Base-by-base conservation (phyloP, 2,113 vertebrate genomes). In the Spea bombifrons region DNA sequence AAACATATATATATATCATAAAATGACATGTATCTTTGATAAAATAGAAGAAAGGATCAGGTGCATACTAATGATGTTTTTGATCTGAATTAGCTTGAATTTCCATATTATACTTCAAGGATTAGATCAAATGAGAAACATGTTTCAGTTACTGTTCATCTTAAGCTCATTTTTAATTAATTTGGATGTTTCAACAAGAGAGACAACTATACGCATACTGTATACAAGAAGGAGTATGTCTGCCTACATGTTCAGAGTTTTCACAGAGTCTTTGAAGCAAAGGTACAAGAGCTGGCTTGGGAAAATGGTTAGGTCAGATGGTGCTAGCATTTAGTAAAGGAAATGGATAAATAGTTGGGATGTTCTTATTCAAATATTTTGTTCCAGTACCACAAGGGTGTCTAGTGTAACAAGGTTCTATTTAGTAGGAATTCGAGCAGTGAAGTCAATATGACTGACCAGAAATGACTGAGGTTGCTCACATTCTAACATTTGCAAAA, bases 101-200 rank as follows among this genome's bases (percentile, higher is more conserved):
- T 79, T 79, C 76, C 76, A 73, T 73, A 66, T 79, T 52, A 9
- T 61, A 79, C 76, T 79, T 73, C 57, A 79, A 79, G 76, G 46
- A 66, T 71, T 65, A 79, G 76, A 79, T 79, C 76, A 79, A 79
- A 79, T 66, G 47, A 63, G 63, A 16, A 73, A 79, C 66, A 79
- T 79, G 69, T 66, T 66, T 46, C 70, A 66, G 69, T 79, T 71
- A 78, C 68, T 16, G 76, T 16, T 71, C 67, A 65, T 64, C 67
- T 64, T 69, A 8, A 73, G 64, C 59, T 79, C 70, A 72, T 79
- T 79, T 78, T 65, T 79, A 79, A 79, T 79, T 79, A 66, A 79
- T 78, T 71, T 78, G 12, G 57, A 72, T 65, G 45, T 65, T 72
- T 78, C 47, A 78, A 65, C 71, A 68, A 78, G n/a, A 46, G 17